Evolutionary conservation across 2,113 vertebrate species (phyloP).

Genomic region (Pterocles gutturalis): DNA sequence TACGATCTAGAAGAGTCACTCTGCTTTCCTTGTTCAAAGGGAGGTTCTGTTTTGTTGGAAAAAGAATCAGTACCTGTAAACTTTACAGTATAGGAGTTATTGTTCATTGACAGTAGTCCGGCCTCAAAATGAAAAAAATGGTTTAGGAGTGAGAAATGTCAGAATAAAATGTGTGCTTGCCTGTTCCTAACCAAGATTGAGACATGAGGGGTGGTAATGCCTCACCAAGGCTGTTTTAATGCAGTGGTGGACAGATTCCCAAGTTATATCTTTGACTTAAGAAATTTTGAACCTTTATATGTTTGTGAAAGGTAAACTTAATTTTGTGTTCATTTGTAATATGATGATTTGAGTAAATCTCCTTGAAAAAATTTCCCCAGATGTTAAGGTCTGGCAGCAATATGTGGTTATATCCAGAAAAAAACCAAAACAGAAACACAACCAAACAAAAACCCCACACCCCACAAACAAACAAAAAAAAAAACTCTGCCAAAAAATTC

Average conservation of each 20-base stretch:
- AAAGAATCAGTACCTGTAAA: not conserved
- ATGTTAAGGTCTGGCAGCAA: not conserved
- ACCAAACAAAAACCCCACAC: not conserved
- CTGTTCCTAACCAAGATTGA: not conserved
- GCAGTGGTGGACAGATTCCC: not conserved
- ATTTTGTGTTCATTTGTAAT: not conserved
- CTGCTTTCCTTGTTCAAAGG: not conserved
- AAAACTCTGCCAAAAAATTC: not conserved
- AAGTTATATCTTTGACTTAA: not conserved
- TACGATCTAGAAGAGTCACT: fast-evolving
- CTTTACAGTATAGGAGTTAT: not conserved
- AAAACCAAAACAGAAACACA: not conserved
- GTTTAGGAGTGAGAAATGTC: not conserved
- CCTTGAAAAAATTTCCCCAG: not conserved
- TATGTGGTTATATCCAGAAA: not conserved
- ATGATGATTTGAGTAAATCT: not conserved
- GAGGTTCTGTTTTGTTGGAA: not conserved
- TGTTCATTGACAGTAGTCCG: not conserved
- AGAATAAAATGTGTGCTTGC: not conserved
- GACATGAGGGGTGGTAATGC: not conserved
- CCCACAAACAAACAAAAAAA: not conserved
- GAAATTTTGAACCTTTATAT: not conserved
- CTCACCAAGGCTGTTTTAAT: not conserved
- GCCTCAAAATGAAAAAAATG: not conserved
- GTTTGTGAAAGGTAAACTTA: not conserved